Evolutionary conservation across 2,888 invertebrate species (phyloP).

Genomic region (Diarsia mendica): DNA sequence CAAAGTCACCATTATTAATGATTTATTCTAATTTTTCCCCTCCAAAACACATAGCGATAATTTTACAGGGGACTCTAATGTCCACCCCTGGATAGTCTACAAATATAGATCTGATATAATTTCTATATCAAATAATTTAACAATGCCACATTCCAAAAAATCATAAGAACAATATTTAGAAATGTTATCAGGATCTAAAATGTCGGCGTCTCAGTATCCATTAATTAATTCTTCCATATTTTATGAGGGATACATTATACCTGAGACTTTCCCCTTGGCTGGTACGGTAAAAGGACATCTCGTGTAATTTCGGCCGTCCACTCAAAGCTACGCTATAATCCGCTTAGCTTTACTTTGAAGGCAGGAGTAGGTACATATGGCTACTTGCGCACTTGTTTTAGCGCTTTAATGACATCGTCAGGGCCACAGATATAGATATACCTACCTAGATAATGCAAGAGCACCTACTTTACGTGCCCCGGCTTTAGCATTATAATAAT

Average conservation of each 20-base stretch:
- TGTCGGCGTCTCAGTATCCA: slow-evolving; percentile 65
- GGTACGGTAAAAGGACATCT: slow-evolving; percentile 49
- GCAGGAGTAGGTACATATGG: neutral
- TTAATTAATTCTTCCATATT: slow-evolving; percentile 84
- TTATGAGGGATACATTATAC: slow-evolving; percentile 73
- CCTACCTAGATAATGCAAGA: too few relatives aligned
- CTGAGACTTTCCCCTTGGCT: slow-evolving; percentile 71
- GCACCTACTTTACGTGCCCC: too few relatives aligned
- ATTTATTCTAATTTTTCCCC: slow-evolving; percentile 43
- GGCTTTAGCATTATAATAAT: too few relatives aligned
- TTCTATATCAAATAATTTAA: slow-evolving; percentile 50
- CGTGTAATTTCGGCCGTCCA: slow-evolving; percentile 30
- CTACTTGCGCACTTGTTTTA: neutral
- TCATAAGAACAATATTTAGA: slow-evolving; percentile 65
- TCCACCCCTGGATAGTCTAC: neutral
- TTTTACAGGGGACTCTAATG: neutral
- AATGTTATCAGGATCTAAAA: slow-evolving; percentile 67
- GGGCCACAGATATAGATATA: too few relatives aligned
- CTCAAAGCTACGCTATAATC: slow-evolving; percentile 42
- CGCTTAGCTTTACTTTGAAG: neutral
- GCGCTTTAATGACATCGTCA: too few relatives aligned
- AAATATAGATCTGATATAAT: slow-evolving; percentile 19
- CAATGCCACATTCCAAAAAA: slow-evolving; percentile 52
- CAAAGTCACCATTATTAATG: neutral
- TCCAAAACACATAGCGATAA: neutral